phyloP scores from a whole-genome alignment of 1,140 invertebrate genomes.

The Dendroctonus ponderosae region DNA sequence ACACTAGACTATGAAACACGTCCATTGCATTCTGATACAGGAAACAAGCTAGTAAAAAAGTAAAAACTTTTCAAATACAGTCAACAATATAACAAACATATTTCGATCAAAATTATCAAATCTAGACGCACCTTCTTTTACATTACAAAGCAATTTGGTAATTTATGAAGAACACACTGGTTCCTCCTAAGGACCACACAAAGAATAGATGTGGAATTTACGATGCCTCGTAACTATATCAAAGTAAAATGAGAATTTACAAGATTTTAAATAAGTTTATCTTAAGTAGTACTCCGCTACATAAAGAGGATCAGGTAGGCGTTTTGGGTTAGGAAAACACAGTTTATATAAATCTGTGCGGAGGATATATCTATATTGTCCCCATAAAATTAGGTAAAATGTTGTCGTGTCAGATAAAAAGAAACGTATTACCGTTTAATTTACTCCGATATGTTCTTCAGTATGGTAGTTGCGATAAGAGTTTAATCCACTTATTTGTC shows the following conservation, averaged over 20 bases:
- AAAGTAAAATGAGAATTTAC: constrained; percentile 20
- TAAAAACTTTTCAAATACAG: no score
- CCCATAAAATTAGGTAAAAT: constrained; percentile 29
- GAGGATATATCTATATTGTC: constrained; percentile 25
- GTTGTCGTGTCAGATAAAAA: constrained; percentile 24
- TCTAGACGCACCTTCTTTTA: no score
- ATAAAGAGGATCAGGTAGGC: constrained; percentile 20
- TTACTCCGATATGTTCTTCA: constrained; percentile 10
- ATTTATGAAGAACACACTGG: no score
- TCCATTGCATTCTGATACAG: no score
- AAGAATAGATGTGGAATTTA: constrained; percentile 22
- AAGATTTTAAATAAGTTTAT: constrained; percentile 29
- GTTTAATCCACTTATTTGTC: constrained; percentile 11
- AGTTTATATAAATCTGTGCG: constrained; percentile 18
- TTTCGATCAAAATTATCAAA: no score
- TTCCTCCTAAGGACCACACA: constrained; percentile 11
- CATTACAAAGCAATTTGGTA: no score
- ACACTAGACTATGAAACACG: no score
- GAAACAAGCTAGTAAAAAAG: no score
- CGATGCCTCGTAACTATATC: constrained; percentile 21
- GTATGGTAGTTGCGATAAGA: constrained; percentile 6
- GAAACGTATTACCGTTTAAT: constrained; percentile 9
- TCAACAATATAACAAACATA: no score
- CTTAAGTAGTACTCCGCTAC: constrained; percentile 12
- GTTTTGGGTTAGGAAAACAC: constrained; percentile 9